phyloP scores from a whole-genome alignment of 2,797 vertebrate species.

The Molossus alvarezi region DNA sequence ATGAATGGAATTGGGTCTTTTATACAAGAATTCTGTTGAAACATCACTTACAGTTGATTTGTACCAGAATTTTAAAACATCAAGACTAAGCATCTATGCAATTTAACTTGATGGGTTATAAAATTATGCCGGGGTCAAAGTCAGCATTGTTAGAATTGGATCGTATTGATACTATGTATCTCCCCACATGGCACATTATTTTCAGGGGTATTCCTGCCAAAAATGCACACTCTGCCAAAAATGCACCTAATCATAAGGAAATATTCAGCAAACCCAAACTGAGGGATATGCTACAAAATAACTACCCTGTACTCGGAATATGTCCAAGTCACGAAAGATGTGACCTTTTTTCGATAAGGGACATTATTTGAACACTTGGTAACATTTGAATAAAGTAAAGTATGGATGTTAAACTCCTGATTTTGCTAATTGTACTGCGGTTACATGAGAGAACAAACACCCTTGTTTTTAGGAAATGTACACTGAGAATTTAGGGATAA shows the following conservation, averaged over 20 bases:
- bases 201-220: background rate
- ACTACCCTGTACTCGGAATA: background rate
- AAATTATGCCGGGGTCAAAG: background rate
- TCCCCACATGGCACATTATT: background rate
- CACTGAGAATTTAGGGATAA: background rate
- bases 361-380: background rate
- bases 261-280: constrained; percentile 12
- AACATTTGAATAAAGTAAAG: constrained; percentile 6
- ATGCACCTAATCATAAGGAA: background rate
- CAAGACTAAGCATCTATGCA: background rate
- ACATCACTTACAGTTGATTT: constrained; percentile 36
- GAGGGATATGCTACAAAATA: background rate
- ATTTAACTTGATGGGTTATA: constrained; percentile 32
- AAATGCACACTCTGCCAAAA: background rate
- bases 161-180: background rate
- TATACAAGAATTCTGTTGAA: constrained; percentile 42
- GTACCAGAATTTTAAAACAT: constrained; percentile 4
- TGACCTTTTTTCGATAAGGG: background rate
- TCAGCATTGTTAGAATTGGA: background rate
- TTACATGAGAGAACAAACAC: background rate
- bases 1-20: constrained; percentile 32
- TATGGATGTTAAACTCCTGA: background rate
- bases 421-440: background rate
- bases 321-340: background rate
- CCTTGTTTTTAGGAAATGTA: constrained; percentile 15